Evolutionary conservation across 2,797 vertebrate genomes (phyloP).

Genomic region (Cryptoblepharus egeriae): DNA sequence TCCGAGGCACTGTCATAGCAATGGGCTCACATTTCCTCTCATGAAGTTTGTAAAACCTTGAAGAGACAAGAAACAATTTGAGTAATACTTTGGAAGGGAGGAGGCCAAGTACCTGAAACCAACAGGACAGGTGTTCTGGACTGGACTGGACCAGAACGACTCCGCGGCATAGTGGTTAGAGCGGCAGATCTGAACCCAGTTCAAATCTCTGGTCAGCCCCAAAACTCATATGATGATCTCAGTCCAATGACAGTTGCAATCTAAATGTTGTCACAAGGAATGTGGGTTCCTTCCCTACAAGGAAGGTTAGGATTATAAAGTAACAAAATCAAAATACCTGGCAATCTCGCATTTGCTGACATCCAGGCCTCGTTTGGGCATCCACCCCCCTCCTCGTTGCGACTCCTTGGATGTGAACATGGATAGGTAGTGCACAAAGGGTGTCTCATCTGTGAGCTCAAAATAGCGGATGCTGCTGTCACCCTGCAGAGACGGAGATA

Average conservation of each 20-base stretch:
- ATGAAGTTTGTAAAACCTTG: conserved; percentile 92
- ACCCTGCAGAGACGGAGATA: conserved; percentile 74
- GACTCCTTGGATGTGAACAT: conserved; percentile 92
- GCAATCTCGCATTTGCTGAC: conserved; percentile 94
- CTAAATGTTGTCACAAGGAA: too few species aligned
- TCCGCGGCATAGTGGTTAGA: not conserved
- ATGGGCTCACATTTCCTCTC: conserved; percentile 91
- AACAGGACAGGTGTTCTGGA: accelerated
- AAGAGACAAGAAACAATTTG: not conserved
- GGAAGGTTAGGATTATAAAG: not conserved
- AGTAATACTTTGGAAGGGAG: not conserved
- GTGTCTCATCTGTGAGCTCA: conserved; percentile 90
- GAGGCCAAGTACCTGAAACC: not conserved
- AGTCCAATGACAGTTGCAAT: not conserved
- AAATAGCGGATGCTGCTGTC: conserved; percentile 95
- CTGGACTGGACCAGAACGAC: not conserved
- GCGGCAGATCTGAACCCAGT: too few species aligned
- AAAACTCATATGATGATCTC: not conserved
- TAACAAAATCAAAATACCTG: conserved; percentile 73
- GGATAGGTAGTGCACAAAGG: conserved; percentile 89
- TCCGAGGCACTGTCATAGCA: conserved; percentile 91
- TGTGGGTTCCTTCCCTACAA: too few species aligned
- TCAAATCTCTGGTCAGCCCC: too few species aligned
- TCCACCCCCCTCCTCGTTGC: conserved; percentile 91
- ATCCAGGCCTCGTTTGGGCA: conserved; percentile 93